phyloP scores from a whole-genome alignment of 2,888 invertebrate genomes.

The Ypsolopha sequella region DNA sequence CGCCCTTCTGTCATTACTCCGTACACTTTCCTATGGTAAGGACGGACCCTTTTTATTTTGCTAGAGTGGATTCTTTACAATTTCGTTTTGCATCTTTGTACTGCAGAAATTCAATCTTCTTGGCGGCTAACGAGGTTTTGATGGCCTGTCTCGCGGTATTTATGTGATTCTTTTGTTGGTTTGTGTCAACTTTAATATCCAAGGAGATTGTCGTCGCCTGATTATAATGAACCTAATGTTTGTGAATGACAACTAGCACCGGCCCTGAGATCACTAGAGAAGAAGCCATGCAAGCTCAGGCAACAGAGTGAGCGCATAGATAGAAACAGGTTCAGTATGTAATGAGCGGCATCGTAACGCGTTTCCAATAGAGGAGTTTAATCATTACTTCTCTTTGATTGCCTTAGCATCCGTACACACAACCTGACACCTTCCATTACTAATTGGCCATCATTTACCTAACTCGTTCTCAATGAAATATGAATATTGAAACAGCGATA shows the following conservation, averaged over 20 bases:
- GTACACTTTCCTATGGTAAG: conserved; percentile 53
- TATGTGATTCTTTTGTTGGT: conserved; percentile 10
- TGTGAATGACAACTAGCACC: neutral
- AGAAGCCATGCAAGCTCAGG: conserved; percentile 10
- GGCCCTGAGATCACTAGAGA: neutral
- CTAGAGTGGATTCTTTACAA: conserved; percentile 35
- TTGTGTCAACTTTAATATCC: conserved; percentile 11
- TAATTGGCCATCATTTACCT: conserved; percentile 4
- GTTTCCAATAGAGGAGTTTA: conserved; percentile 18
- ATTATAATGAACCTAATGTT: neutral
- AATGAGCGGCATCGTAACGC: conserved; percentile 7
- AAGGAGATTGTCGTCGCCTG: conserved; percentile 5
- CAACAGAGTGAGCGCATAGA: conserved; percentile 21
- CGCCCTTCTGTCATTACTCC: conserved; percentile 63
- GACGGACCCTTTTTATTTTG: conserved; percentile 39
- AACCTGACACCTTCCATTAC: conserved; percentile 26
- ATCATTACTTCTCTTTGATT: conserved; percentile 31
- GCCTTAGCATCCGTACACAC: conserved; percentile 16
- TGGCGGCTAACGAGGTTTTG: conserved; percentile 20
- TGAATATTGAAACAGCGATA: neutral
- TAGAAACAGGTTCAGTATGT: conserved; percentile 27
- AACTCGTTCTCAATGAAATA: neutral
- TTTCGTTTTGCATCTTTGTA: conserved; percentile 24
- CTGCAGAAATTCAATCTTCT: conserved; percentile 10
- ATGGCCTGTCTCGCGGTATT: conserved; percentile 14